Base-by-base conservation (phyloP, 2,888 invertebrate species). In the Mythimna vitellina region DNA sequence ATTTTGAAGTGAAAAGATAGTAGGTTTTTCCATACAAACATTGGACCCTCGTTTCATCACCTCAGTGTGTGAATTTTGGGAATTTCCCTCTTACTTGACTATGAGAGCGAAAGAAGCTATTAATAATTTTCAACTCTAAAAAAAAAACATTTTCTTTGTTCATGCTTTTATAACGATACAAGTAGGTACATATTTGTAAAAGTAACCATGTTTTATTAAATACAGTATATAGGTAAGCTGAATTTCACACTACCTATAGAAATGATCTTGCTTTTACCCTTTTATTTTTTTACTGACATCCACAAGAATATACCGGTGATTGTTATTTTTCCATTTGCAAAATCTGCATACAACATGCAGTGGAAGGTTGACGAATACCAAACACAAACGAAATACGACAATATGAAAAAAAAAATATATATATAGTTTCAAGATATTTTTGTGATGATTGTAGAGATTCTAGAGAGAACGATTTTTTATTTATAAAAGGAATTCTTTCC, bases 321-420 rank as follows among this genome's bases (percentile, higher is more conserved):
- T 76, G 68, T 25, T 56, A 74, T 56, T 61, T 56, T 76, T 51
- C 68, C 53, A 74, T 74, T 67, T 67, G 12, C 49, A 61, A 74
- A 76, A 76, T 76, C 60, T 67, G 38, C 74, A 74, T 56, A 49
- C 61, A 22, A 22, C 51, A 61, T 76, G n/a, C 53, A 74, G 20
- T 56, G 56, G 29, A 42, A 56, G 25, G 49, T 54, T 76, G 42
- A 66, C 60, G 54, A 61, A 61, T 56, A 54, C 53, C 49, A 51
- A 74, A 66, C 22, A 61, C 25, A 49, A 76, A 56, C 60, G 20
- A 46, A 46, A 46, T 46, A 35, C 12, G 22, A 76, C 49, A 65
- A n/a, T 22, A 56, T 42, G 38, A 12, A 49, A 3, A 22, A 67
- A 60, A 46, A 60, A 46, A 25, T 20, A 61, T 61, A 67, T 38